Conservation (phyloP, 2,888 invertebrate genomes). For the Acronicta alni region DNA sequence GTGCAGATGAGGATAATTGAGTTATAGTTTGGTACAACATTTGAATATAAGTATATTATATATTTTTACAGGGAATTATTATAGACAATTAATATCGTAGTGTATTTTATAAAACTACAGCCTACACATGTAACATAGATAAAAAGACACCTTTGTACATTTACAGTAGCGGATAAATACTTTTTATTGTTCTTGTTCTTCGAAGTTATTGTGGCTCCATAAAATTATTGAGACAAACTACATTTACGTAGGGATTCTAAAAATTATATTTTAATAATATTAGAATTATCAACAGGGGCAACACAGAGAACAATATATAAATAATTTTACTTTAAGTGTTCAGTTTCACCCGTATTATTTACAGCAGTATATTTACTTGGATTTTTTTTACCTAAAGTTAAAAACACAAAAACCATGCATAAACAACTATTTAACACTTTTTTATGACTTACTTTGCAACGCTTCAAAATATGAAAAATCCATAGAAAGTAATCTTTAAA, state of each 20-base stretch:
- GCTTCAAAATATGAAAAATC: constrained; percentile 14
- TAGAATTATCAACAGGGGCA: constrained; percentile 27
- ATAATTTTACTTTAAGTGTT: constrained; percentile 9
- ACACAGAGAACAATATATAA: constrained; percentile 6
- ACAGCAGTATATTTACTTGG: constrained; percentile 24
- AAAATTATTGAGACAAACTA: constrained; percentile 15
- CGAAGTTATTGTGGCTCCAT: neutral
- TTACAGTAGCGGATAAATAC: neutral
- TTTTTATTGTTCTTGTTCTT: too few species aligned
- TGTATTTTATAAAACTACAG: too few species aligned
- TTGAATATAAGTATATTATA: neutral
- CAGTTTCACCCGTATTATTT: constrained; percentile 29
- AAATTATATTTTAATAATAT: too few species aligned
- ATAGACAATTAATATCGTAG: too few species aligned
- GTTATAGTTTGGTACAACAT: neutral
- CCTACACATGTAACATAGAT: too few species aligned
- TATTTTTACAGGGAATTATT: neutral
- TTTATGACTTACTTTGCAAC: neutral
- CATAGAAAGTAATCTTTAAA: too few species aligned
- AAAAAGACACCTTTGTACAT: neutral
- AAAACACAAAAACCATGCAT: constrained; percentile 56
- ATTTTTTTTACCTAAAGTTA: constrained; percentile 30
- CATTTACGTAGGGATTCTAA: constrained; percentile 1
- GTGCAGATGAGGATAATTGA: neutral
- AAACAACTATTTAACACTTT: constrained; percentile 19